Conservation (phyloP, 2,113 vertebrate species). For the Rhagologus leucostigma region DNA sequence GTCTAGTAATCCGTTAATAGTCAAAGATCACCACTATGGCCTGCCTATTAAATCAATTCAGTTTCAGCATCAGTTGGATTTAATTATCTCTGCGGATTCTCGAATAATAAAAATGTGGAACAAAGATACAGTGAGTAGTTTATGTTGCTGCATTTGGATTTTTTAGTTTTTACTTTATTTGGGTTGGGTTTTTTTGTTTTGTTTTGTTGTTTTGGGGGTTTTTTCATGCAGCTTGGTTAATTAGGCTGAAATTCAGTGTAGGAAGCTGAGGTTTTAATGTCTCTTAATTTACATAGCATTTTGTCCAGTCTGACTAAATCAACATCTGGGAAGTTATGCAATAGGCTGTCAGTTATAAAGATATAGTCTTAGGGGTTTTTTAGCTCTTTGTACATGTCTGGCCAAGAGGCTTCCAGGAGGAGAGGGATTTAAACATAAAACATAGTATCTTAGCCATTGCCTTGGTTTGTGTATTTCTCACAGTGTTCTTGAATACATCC, state of each 20-base stretch:
- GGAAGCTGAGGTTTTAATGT: background rate
- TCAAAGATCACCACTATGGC: slow-evolving; percentile 95
- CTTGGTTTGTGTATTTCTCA: background rate
- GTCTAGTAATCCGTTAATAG: slow-evolving; percentile 85
- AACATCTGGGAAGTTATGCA: background rate
- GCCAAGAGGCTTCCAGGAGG: background rate
- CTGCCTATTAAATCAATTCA: slow-evolving; percentile 90
- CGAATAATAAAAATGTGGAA: slow-evolving; percentile 98
- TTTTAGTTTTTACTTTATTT: background rate
- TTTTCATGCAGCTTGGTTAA: background rate
- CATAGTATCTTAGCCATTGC: background rate
- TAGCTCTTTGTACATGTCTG: background rate
- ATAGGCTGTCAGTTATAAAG: background rate
- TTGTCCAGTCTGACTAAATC: background rate
- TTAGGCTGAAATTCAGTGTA: background rate
- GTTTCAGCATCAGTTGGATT: slow-evolving; percentile 86
- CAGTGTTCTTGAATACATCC: background rate
- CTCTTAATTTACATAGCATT: background rate
- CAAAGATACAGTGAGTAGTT: slow-evolving; percentile 83
- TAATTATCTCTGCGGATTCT: slow-evolving; percentile 91
- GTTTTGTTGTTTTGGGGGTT: background rate
- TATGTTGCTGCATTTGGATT: background rate
- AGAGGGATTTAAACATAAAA: background rate
- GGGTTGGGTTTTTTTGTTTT: background rate
- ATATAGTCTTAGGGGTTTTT: background rate